These are phyloP conservation scores for Brachyrhaphis roseni DNA, from an alignment of 2,797 vertebrate species.

Conservation along the genomic window DNA sequence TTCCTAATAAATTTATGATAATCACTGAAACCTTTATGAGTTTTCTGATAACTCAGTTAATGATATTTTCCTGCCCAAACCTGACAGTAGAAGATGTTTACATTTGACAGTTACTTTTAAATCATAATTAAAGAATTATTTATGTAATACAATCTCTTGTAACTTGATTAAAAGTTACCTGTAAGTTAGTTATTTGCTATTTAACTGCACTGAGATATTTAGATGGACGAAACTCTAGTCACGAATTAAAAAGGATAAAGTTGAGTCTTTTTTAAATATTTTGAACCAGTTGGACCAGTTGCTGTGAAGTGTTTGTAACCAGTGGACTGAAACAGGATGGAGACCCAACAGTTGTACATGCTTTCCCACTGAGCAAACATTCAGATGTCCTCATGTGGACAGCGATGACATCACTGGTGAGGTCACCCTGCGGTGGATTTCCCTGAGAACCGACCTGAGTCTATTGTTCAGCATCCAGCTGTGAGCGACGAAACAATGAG, in stretches of 20 bases:
- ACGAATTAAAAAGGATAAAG: background rate
- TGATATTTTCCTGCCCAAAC: too few species aligned
- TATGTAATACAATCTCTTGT: too few species aligned
- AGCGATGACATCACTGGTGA: slow-evolving; percentile 34
- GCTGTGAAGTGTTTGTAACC: too few species aligned
- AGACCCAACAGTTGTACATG: background rate
- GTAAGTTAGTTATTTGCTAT: too few species aligned
- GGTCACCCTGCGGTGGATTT: slow-evolving; percentile 28
- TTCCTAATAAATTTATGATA: too few species aligned
- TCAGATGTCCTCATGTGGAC: slow-evolving; percentile 27
- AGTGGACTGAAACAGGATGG: slow-evolving; percentile 8
- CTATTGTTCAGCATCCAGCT: slow-evolving; percentile 58
- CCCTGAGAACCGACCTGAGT: slow-evolving; percentile 23
- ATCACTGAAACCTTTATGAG: too few species aligned
- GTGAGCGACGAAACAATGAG: slow-evolving; percentile 22
- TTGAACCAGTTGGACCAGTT: background rate
- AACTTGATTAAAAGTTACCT: too few species aligned
- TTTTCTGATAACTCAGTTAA: too few species aligned
- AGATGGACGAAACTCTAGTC: background rate
- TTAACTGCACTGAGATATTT: too few species aligned
- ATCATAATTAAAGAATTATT: too few species aligned
- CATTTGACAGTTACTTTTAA: too few species aligned
- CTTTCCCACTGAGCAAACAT: slow-evolving; percentile 3
- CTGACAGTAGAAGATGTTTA: too few species aligned
- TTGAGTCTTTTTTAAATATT: background rate